Percentiles rank a stretch among this genome's conserved stretches.
phyloP scores from a whole-genome alignment of 2,113 vertebrate genomes.

The Takifugu flavidus region DNA sequence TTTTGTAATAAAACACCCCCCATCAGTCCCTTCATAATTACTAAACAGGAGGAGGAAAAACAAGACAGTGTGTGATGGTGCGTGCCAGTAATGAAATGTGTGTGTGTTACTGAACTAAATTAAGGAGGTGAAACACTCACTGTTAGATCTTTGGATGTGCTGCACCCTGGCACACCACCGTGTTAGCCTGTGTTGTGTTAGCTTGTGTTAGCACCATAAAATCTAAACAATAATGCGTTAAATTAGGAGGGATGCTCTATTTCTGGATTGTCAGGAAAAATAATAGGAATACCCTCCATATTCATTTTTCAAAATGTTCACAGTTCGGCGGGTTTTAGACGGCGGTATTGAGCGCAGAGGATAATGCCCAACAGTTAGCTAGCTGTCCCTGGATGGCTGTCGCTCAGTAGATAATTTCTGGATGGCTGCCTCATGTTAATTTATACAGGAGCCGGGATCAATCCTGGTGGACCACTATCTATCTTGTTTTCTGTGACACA shows the following conservation, averaged over 20 bases:
- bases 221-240: neutral
- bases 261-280: neutral
- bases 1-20: constrained; percentile 58
- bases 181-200: neutral
- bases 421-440: neutral
- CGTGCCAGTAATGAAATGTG: neutral
- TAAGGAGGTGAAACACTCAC: too few relatives aligned
- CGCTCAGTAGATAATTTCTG: neutral
- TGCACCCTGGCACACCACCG: too few relatives aligned
- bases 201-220: neutral
- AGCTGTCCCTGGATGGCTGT: neutral
- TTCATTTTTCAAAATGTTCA: neutral
- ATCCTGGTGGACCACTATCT: neutral
- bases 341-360: neutral
- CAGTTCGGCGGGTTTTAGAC: neutral
- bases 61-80: neutral
- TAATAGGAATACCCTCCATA: neutral
- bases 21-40: constrained; percentile 52
- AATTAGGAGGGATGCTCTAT: neutral
- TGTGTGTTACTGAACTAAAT: neutral
- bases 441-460: neutral
- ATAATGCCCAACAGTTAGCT: neutral
- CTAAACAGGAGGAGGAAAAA: constrained; percentile 23
- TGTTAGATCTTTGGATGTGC: too few relatives aligned
- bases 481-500: neutral